Evolutionary conservation across 2,888 invertebrate genomes (phyloP).

Genomic region (Epirrhoe alternata): DNA sequence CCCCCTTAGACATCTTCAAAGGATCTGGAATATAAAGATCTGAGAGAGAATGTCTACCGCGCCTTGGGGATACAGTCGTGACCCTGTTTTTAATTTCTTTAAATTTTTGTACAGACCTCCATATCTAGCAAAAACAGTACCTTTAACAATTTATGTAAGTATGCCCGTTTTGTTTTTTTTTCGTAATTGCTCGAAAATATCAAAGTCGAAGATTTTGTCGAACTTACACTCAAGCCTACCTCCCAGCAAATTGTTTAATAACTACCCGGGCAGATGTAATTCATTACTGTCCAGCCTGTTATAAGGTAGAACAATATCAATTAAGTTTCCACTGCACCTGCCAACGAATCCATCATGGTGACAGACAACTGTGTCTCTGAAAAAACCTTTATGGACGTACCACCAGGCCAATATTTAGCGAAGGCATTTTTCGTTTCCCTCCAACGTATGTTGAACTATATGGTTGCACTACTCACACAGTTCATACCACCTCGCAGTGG

Average conservation of each 20-base stretch:
- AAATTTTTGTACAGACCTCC: too few species aligned
- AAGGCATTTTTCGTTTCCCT: background rate
- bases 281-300: slow-evolving; percentile 27
- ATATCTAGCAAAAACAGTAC: too few species aligned
- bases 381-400: slow-evolving; percentile 41
- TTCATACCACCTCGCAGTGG: background rate
- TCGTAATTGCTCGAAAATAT: background rate
- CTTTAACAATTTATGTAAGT: too few species aligned
- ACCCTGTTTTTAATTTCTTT: too few species aligned
- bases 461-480: background rate
- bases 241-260: slow-evolving; percentile 26
- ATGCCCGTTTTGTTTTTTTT: too few species aligned
- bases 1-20: too few species aligned
- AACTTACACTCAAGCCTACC: slow-evolving; percentile 7
- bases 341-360: slow-evolving; percentile 47
- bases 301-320: slow-evolving; percentile 41
- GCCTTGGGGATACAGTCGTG: too few species aligned
- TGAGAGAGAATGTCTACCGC: too few species aligned
- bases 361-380: slow-evolving; percentile 42
- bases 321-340: slow-evolving; percentile 56
- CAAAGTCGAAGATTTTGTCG: background rate
- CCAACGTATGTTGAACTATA: background rate
- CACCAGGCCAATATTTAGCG: background rate
- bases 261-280: slow-evolving; percentile 30
- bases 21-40: too few species aligned